Evolutionary conservation across 2,113 vertebrate genomes (phyloP), one percentile per base, ranked within the genome.

Genomic region (Alaudala cheleensis): DNA sequence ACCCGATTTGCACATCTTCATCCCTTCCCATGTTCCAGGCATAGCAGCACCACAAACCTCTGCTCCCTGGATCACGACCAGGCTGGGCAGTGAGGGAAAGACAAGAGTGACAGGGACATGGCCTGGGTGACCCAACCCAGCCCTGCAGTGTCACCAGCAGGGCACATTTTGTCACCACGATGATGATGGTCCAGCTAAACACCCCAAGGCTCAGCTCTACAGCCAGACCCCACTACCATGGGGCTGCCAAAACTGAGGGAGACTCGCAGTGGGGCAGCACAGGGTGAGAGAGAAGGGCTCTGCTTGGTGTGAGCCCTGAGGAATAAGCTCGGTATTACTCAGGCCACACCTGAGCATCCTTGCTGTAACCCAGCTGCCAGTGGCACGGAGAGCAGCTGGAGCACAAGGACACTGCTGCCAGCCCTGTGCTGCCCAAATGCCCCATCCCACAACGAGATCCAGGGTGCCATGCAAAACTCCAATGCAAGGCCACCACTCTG

Each of bases 381-480:
- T 0, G 0, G 74, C 51, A 37, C 11, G 0, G 51, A 14, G 57
- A 69, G 64, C 34, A 64, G 56, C 39, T 8, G 3, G 45, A 54
- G 64, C 83, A 67, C 72, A 44, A 21, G 42, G 53, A 10, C 42
- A 1, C 45, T 31, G 34, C 40, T 39, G 34, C 40, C 66, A 60
- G 39, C 70, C 57, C 70, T 0, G 5, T 5, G 45, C 37, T 33
- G 23, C 88, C 53, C 42, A 40, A 5, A 4, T 1, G 0, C 28
- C 18, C 37, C 33, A 31, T 12, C 22, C 3, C 4, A 62, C 44
- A 19, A 24, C 0, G 4, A 5, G 61, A 57, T 5, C 0, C 0
- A 58, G 40, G 26, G 19, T 62, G n/a, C 58, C 2, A 1, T 20
- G 58, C 58, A 15, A 24, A 54, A 6, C 16, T 7, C 34, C 79